Conservation (phyloP, 1,140 invertebrate genomes). For the Drosophila elegans region DNA sequence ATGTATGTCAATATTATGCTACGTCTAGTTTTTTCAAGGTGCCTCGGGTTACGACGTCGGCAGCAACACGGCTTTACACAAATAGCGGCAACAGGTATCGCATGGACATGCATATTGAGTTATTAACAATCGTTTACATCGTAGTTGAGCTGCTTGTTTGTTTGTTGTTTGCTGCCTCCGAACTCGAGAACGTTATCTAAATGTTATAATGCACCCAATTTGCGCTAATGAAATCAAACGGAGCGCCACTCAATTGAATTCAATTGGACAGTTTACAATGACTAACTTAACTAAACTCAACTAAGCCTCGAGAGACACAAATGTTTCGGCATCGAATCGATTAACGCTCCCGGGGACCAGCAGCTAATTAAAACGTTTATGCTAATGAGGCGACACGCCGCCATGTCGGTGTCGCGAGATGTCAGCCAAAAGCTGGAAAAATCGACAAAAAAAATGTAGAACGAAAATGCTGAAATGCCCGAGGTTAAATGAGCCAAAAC, state of each 20-base stretch:
- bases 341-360: slow-evolving; percentile 41
- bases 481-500: slow-evolving; percentile 8
- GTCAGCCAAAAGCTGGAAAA: slow-evolving; percentile 31
- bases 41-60: slow-evolving; percentile 54
- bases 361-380: slow-evolving; percentile 79
- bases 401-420: slow-evolving; percentile 55
- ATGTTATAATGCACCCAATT: slow-evolving; percentile 64
- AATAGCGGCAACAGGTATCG: slow-evolving; percentile 15
- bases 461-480: slow-evolving; percentile 5
- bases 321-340: slow-evolving; percentile 58
- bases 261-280: slow-evolving; percentile 66
- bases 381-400: slow-evolving; percentile 65
- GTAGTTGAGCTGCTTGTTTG: slow-evolving; percentile 25
- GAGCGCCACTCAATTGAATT: slow-evolving; percentile 73
- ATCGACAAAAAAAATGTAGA: slow-evolving; percentile 1
- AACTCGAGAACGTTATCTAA: slow-evolving; percentile 44
- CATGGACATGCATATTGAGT: slow-evolving; percentile 48
- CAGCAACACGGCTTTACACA: slow-evolving; percentile 29
- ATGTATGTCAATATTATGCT: slow-evolving; percentile 76
- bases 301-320: slow-evolving; percentile 23
- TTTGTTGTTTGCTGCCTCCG: slow-evolving; percentile 38
- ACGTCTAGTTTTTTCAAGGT: slow-evolving; percentile 68
- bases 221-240: slow-evolving; percentile 73
- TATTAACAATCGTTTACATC: slow-evolving; percentile 68
- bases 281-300: slow-evolving; percentile 24